Evolutionary conservation across 2,888 invertebrate species (phyloP).

Genomic region (Ophioninae sp.): DNA sequence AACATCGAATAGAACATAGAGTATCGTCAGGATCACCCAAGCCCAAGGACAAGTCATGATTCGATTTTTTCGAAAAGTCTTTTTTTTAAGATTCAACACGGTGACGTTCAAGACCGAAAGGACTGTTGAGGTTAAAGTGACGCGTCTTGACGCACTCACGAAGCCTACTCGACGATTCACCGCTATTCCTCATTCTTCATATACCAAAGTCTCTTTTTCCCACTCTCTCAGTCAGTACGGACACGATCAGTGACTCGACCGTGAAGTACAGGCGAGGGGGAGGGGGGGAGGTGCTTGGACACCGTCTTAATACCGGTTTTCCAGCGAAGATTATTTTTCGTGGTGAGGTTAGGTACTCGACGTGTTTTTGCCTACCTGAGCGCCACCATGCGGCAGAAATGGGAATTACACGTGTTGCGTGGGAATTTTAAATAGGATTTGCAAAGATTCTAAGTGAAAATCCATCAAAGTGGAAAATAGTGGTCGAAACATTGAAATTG

Average conservation of each 20-base stretch:
- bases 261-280: not conserved
- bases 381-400: too few species aligned
- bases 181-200: constrained; percentile 33
- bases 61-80: not conserved
- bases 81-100: not conserved
- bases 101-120: constrained; percentile 10
- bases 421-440: too few species aligned
- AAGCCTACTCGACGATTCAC: constrained; percentile 27
- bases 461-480: too few species aligned
- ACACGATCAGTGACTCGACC: not conserved
- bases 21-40: constrained; percentile 81
- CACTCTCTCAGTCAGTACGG: constrained; percentile 12
- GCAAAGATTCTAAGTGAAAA: too few species aligned
- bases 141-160: not conserved
- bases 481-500: too few species aligned
- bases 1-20: constrained; percentile 89
- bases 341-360: too few species aligned
- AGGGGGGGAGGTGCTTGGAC: too few species aligned
- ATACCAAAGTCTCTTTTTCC: not conserved
- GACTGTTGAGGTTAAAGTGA: constrained; percentile 38
- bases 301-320: too few species aligned
- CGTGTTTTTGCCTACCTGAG: too few species aligned
- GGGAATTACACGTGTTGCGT: too few species aligned
- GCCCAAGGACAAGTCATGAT: constrained; percentile 72
- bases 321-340: too few species aligned